Percentiles rank a stretch among this genome's conserved stretches.
Evolutionary conservation across 2,113 vertebrate species (phyloP).

Genomic region (Hiodon alosoides): DNA sequence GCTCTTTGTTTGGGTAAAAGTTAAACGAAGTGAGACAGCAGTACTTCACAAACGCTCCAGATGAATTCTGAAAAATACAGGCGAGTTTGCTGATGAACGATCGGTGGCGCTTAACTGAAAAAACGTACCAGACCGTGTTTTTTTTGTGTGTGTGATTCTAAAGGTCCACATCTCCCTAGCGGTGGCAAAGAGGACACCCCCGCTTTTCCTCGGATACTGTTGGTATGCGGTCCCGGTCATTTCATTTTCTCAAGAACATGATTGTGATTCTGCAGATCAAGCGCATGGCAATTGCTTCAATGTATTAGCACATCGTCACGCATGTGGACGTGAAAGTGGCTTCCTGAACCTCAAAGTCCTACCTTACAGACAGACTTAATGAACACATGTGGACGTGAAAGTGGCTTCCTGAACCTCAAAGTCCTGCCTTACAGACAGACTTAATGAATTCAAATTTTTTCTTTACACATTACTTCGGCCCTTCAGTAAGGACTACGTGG

Average conservation of each 20-base stretch:
- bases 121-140: no score
- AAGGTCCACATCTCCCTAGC: background rate
- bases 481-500: background rate
- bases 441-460: no score
- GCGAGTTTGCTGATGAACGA: no score
- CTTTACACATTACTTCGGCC: no score
- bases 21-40: no score
- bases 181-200: background rate
- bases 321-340: background rate
- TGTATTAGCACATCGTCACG: conserved; percentile 4
- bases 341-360: conserved; percentile 7
- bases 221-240: background rate
- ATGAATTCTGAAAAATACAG: no score
- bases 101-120: no score
- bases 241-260: background rate
- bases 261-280: conserved; percentile 24
- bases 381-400: background rate
- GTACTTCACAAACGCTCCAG: no score
- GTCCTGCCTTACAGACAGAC: background rate
- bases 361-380: no score
- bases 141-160: no score
- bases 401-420: background rate
- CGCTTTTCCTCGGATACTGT: background rate
- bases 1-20: no score
- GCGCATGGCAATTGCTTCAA: conserved; percentile 15